Conservation (phyloP, 1,140 invertebrate genomes). For the Lasaia peninsularis region DNA sequence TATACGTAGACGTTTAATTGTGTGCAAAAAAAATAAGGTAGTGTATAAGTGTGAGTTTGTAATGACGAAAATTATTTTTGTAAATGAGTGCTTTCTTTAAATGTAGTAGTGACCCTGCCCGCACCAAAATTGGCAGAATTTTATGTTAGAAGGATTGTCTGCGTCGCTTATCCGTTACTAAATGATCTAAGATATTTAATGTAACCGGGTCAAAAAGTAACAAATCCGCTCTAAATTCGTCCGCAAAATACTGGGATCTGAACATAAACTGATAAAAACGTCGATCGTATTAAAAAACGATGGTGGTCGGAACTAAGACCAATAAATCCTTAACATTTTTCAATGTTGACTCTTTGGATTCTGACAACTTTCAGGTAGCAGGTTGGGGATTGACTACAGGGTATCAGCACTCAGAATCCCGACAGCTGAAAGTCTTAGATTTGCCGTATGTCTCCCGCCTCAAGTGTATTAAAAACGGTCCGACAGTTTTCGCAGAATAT, state of each 20-base stretch:
- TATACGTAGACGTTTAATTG: no score
- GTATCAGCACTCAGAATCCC: constrained; percentile 28
- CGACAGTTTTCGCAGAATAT: constrained; percentile 35
- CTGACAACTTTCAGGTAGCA: constrained; percentile 39
- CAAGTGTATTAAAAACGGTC: constrained; percentile 31
- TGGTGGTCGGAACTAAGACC: constrained; percentile 13
- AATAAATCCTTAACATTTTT: constrained; percentile 13
- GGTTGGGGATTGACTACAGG: constrained; percentile 55
- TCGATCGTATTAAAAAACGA: constrained; percentile 8
- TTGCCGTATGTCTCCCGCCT: constrained; percentile 39
- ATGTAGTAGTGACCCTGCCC: no score
- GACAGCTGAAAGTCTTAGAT: constrained; percentile 38
- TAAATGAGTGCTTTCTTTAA: no score
- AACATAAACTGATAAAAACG: constrained; percentile 18
- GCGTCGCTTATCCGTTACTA: no score
- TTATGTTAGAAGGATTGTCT: no score
- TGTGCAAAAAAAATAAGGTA: no score
- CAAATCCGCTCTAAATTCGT: constrained; percentile 16
- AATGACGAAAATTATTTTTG: no score
- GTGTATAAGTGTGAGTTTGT: no score
- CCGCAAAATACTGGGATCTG: constrained; percentile 17
- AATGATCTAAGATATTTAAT: no score
- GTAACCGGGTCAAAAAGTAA: constrained; percentile 16
- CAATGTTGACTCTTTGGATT: constrained; percentile 16
- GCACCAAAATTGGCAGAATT: no score